These are phyloP conservation scores for Ptyas mucosa DNA, from an alignment of 2,113 vertebrate genomes.

Conservation along the genomic window DNA sequence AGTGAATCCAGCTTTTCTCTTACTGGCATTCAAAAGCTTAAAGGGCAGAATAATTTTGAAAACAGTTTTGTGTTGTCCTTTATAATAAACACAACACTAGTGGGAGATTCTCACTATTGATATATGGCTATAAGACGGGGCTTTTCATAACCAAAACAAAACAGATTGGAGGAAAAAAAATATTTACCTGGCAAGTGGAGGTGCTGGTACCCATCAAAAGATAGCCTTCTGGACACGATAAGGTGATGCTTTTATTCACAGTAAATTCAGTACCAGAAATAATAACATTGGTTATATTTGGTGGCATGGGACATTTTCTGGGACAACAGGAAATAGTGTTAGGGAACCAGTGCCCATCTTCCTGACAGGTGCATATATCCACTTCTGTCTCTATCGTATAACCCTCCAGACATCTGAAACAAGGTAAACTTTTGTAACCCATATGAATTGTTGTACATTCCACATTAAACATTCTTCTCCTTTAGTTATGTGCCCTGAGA, in stretches of 20 bases:
- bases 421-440: constrained; percentile 22
- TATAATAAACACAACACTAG: not conserved
- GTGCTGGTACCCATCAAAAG: constrained; percentile 72
- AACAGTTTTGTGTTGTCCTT: not conserved
- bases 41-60: not conserved
- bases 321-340: constrained; percentile 78
- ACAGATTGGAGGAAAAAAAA: not conserved
- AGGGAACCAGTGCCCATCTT: constrained; percentile 86
- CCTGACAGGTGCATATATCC: constrained; percentile 76
- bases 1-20: not conserved
- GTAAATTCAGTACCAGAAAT: constrained; percentile 75
- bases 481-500: not conserved
- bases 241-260: constrained; percentile 73
- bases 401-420: constrained; percentile 87
- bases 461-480: not conserved
- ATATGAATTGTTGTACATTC: not conserved
- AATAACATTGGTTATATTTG: constrained; percentile 69
- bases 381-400: constrained; percentile 72
- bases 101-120: not conserved
- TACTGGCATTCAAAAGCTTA: not conserved
- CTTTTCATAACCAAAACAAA: not conserved
- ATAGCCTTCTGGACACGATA: constrained; percentile 85
- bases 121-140: not conserved
- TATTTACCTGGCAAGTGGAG: constrained; percentile 82
- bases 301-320: constrained; percentile 75